Base-by-base conservation (phyloP, 2,797 vertebrate genomes). In the Rachycentron canadum region DNA sequence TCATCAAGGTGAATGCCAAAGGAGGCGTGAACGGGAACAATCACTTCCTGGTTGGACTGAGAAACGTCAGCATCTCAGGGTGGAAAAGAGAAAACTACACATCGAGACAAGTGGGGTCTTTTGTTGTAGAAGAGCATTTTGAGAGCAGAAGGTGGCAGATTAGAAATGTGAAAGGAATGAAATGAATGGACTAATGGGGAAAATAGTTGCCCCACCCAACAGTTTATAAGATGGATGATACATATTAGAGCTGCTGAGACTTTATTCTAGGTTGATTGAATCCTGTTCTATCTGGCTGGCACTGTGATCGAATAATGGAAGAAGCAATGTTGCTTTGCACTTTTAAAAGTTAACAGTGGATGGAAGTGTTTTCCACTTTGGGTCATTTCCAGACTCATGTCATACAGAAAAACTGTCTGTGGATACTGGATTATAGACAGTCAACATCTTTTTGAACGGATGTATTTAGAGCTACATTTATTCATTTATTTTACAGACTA, bases 1-100 rank as follows among this genome's bases (percentile, higher is more conserved):
- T 62, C 23, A 5, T 85, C 83, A 91, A 91, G 91, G 90, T 92
- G 91, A 91, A 87, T 62, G 86, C 74, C 78, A 34, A 52, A 43
- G 56, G 80, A 89, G 87, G 86, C 40, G 65, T 81, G 83, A 86
- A 45, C 64, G 40, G 38, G 45, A 64, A 6, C 47, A 9, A 56
- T 71, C 52, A 84, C 89, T 93, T 93, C 89, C 88, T 92, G 78
- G 76, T 87, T 82, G 14, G 73, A 53, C 19, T 64, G 21, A 57
- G 45, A 76, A 36, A 64, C 4, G 7, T 82, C 45, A 6, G n/a
- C 12, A 25, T 57, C 59, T 52, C 7, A 23, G 23, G 38, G 23
- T 2, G 13, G 10, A 43, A 13, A 7, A 11, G 7, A 57, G 5
- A 61, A 56, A 43, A 40, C 13, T 17, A 28, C 40, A 34, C 38